Evolutionary conservation across 2,113 vertebrate species (phyloP).

Genomic region (Stigmatopora nigra): DNA sequence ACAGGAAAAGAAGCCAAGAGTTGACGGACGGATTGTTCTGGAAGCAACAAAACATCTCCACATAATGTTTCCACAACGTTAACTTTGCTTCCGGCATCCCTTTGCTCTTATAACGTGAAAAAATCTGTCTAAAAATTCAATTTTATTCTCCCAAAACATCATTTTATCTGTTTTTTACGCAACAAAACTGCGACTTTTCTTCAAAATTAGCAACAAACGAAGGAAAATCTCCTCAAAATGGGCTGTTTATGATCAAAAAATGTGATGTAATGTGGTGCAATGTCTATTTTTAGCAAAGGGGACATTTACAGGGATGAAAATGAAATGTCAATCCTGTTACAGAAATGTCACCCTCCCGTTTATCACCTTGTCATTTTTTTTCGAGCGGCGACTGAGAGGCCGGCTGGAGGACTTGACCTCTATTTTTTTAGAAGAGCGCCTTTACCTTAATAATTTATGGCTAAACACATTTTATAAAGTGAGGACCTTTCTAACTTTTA

Average conservation of each 20-base stretch:
- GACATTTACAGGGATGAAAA: constrained; percentile 45
- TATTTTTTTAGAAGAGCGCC: constrained; percentile 38
- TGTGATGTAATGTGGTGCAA: neutral
- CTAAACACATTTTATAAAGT: constrained; percentile 43
- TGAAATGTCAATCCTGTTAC: constrained; percentile 58
- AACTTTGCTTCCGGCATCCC: constrained; percentile 16
- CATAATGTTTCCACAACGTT: constrained; percentile 38
- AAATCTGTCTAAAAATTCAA: too few species aligned
- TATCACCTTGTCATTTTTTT: constrained; percentile 40
- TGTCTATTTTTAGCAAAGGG: constrained; percentile 40
- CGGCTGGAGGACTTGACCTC: constrained; percentile 36
- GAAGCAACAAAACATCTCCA: constrained; percentile 39
- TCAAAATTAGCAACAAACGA: neutral
- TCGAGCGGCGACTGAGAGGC: constrained; percentile 21
- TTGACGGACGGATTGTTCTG: constrained; percentile 11
- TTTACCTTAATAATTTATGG: constrained; percentile 56
- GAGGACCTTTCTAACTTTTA: constrained; percentile 38
- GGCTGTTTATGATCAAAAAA: constrained; percentile 2
- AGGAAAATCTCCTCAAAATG: neutral
- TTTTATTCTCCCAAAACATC: too few species aligned
- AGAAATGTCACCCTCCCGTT: constrained; percentile 53
- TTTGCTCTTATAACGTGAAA: constrained; percentile 13
- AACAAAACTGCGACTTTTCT: neutral
- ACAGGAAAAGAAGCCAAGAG: constrained; percentile 21
- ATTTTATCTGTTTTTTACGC: too few species aligned